Percentiles rank a stretch among this genome's conserved stretches.
Evolutionary conservation across 30 jellyfish, hydroid and myxozoan species (phyloP).

Genomic region (Pelagia noctiluca): DNA sequence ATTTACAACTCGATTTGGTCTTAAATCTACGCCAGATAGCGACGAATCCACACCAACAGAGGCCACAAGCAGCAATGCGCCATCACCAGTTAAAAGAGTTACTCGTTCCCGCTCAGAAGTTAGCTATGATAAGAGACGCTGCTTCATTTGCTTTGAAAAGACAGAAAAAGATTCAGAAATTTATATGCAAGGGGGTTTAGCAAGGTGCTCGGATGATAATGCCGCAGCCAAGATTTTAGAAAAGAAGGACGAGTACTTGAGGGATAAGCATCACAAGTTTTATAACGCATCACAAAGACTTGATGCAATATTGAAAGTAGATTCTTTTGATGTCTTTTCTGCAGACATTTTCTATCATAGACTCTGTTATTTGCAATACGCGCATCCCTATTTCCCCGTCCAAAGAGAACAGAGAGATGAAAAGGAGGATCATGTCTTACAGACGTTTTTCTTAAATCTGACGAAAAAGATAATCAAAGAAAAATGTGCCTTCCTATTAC

Average conservation of each 20-base stretch:
- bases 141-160: background rate
- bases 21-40: background rate
- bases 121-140: constrained; percentile 2
- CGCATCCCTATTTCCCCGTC: background rate
- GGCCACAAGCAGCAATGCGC: constrained; percentile 8
- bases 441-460: constrained; percentile 19
- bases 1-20: constrained; percentile 3
- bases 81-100: background rate
- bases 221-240: constrained; percentile 8
- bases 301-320: constrained; percentile 5
- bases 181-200: constrained; percentile 1
- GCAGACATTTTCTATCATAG: constrained; percentile 31
- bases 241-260: background rate
- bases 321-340: constrained; percentile 35
- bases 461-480: constrained; percentile 7
- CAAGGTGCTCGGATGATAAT: constrained; percentile 4
- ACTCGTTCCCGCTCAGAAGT: background rate
- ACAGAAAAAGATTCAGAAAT: background rate
- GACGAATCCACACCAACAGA: constrained; percentile 1
- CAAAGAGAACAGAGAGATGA: constrained; percentile 11
- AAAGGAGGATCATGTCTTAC: constrained; percentile 9
- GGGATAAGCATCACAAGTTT: constrained; percentile 5
- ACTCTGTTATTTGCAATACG: constrained; percentile 27
- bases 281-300: constrained; percentile 1
- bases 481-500: constrained; percentile 19